phyloP scores from a whole-genome alignment of 2,888 invertebrate genomes.

The Neocrepidodera transversa region DNA sequence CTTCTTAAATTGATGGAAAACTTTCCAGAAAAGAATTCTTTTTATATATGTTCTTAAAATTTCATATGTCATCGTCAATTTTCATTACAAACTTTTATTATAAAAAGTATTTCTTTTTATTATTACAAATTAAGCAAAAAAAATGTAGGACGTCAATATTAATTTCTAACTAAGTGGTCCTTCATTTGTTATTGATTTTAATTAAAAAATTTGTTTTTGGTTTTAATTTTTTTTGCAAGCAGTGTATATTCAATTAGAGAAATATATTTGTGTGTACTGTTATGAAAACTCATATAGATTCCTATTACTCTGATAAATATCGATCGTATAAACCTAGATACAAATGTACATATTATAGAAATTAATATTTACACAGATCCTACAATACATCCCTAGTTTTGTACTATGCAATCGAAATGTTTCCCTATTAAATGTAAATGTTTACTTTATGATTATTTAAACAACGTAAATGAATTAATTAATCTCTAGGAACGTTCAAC shows the following conservation, averaged over 20 bases:
- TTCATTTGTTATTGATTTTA: too few species aligned
- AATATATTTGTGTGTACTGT: too few species aligned
- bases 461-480: slow-evolving; percentile 2
- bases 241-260: too few species aligned
- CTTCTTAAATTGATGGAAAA: slow-evolving; percentile 25
- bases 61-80: slow-evolving; percentile 26
- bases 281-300: too few species aligned
- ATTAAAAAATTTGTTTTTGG: too few species aligned
- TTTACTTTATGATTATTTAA: slow-evolving; percentile 11
- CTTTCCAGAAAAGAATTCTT: slow-evolving; percentile 13
- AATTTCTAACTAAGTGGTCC: too few species aligned
- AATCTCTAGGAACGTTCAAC: slow-evolving; percentile 5
- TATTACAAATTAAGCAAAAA: background rate
- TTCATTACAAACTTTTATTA: slow-evolving; percentile 1
- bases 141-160: background rate
- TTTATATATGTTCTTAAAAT: slow-evolving; percentile 19
- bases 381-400: slow-evolving; percentile 3
- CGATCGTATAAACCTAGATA: background rate
- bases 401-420: background rate
- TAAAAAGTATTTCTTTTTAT: background rate
- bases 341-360: slow-evolving; percentile 8
- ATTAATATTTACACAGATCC: slow-evolving; percentile 9
- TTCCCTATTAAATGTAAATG: slow-evolving; percentile 10
- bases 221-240: too few species aligned
- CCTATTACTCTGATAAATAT: too few species aligned